Conservation (phyloP, 2,888 invertebrate species). For the Latrodectus elegans region DNA sequence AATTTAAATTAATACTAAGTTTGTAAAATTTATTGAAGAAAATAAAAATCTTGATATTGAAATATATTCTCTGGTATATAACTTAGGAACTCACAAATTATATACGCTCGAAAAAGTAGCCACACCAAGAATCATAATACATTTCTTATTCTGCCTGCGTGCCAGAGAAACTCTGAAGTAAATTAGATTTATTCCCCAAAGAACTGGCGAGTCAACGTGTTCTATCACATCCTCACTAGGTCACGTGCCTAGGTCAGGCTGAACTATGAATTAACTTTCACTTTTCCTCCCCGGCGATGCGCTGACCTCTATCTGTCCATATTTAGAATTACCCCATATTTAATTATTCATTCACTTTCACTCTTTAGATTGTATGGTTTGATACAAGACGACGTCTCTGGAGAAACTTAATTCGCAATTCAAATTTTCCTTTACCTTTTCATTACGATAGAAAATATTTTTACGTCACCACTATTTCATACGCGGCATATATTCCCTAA, state of each 20-base stretch:
- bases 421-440: neutral
- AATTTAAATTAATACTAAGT: no score
- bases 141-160: neutral
- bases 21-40: no score
- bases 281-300: slow-evolving; percentile 32
- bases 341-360: neutral
- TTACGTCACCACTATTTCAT: no score
- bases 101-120: neutral
- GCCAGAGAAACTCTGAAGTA: neutral
- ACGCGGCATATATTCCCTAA: no score
- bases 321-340: slow-evolving; percentile 52
- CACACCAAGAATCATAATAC: neutral
- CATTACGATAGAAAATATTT: neutral
- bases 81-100: neutral
- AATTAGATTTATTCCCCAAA: neutral
- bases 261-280: slow-evolving; percentile 48
- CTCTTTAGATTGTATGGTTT: neutral
- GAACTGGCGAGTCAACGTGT: neutral
- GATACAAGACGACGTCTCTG: neutral
- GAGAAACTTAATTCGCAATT: slow-evolving; percentile 5
- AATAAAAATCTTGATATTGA: no score
- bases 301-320: slow-evolving; percentile 58
- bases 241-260: slow-evolving; percentile 57
- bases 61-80: neutral
- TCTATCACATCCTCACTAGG: slow-evolving; percentile 9